Evolutionary conservation across 2,113 vertebrate genomes (phyloP), one percentile per base, ranked within the genome.

Genomic region (Cephalopterus ornatus): DNA sequence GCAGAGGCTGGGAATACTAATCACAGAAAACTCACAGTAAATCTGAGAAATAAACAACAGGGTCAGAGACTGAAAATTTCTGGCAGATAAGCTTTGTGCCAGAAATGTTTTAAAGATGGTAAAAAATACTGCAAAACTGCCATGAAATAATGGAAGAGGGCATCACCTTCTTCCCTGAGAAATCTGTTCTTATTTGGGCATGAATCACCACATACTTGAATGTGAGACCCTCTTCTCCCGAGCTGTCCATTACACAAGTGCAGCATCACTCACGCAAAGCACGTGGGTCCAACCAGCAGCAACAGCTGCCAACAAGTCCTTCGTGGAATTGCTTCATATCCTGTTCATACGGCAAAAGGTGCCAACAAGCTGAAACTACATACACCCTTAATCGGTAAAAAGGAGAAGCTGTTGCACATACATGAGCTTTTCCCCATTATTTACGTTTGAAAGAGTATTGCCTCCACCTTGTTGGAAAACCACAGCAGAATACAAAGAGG

Each of bases 1-100:
- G 78, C 71, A 91, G 85, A 86, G 44, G 7, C 41, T 91, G 80
- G 41, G 79, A 96, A 96, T 82, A 86, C 68, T 96, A 96, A 94
- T 92, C 68, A 87, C 73, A 78, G 68, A 90, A 95, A 92, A 84
- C 52, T 56, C 84, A 56, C 68, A 68, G 68, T 78, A 92, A 90
- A 95, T 92, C 68, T 93, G 62, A 86, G 79, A 75, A 53, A 92
- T 41, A 92, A 93, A 95, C 76, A 92, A 92, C 62, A 87, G 83
- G 85, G 79, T 91, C 76, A 70, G 76, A 14, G 56, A 75, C 27
- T 84, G 65, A 86, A 92, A 96, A 95, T 35, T 93, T 83, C 61
- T 87, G 73, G 24, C 83, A 94, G 93, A 93, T 92, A 90, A 94
- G 56, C 56, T 84, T 86, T 92, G 55, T 91, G 75, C 44, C 88